Evolutionary conservation across 2,797 vertebrate species (phyloP).

Genomic region (Hoplostethus mediterraneus): DNA sequence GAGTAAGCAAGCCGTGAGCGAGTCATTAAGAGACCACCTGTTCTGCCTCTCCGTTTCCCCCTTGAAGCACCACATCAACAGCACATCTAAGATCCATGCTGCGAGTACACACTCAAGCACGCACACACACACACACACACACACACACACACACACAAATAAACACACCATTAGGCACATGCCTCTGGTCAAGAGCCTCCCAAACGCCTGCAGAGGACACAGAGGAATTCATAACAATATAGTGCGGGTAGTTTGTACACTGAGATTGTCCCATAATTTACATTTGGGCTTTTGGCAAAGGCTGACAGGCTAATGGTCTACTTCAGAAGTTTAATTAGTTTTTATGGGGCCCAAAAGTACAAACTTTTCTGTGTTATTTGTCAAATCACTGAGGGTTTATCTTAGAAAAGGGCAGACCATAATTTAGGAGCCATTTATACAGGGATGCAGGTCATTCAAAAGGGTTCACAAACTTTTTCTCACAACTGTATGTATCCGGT

Average conservation of each 20-base stretch:
- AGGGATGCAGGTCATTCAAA: too few relatives aligned
- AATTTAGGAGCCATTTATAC: too few relatives aligned
- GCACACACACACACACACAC: conserved; percentile 41
- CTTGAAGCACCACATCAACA: conserved; percentile 49
- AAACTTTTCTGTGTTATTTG: conserved; percentile 36
- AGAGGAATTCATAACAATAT: conserved; percentile 49
- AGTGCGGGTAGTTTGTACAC: conserved; percentile 34
- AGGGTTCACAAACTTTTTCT: not conserved
- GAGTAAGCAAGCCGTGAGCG: conserved; percentile 47
- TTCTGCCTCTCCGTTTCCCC: conserved; percentile 53
- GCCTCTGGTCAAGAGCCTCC: conserved; percentile 68
- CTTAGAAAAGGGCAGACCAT: too few relatives aligned
- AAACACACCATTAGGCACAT: conserved; percentile 59
- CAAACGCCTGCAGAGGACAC: conserved; percentile 46
- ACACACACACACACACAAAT: conserved; percentile 33
- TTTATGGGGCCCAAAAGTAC: conserved; percentile 37
- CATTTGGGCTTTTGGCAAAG: conserved; percentile 52
- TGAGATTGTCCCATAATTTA: conserved; percentile 24
- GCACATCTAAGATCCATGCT: conserved; percentile 40
- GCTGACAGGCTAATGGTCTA: conserved; percentile 45
- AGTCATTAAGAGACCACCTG: conserved; percentile 73
- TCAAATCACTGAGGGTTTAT: too few relatives aligned
- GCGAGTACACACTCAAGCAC: conserved; percentile 36
- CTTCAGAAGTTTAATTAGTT: conserved; percentile 63
- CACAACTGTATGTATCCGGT: conserved; percentile 34